Evolutionary conservation across 2,797 vertebrate genomes (phyloP).

Genomic region (Helarctos malayanus): DNA sequence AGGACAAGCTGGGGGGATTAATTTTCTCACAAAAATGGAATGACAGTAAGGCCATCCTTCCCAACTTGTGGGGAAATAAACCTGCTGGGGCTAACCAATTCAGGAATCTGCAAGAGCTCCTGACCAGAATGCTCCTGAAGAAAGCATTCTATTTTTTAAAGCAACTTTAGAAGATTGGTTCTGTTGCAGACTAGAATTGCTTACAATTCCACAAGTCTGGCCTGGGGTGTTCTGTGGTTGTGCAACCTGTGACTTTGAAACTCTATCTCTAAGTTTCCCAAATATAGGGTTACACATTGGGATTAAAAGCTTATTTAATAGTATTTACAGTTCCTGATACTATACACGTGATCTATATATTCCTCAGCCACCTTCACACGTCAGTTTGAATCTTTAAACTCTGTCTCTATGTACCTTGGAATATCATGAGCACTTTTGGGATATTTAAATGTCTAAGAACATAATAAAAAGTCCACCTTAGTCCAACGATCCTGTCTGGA

Average conservation of each 20-base stretch:
- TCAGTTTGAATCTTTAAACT: background rate
- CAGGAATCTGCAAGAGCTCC: background rate
- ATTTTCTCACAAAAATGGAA: background rate
- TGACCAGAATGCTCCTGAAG: background rate
- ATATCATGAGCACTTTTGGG: background rate
- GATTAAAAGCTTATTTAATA: background rate
- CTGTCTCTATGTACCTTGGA: background rate
- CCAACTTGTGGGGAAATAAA: background rate
- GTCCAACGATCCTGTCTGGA: background rate
- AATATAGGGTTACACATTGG: background rate
- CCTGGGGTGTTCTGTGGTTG: background rate
- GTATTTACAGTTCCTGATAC: background rate
- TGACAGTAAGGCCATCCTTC: background rate
- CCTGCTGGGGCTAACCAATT: background rate
- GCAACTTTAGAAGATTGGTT: background rate
- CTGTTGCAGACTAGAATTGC: background rate
- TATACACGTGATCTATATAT: background rate
- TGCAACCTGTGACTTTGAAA: background rate
- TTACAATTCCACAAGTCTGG: background rate
- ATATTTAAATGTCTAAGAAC: background rate
- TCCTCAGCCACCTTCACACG: background rate
- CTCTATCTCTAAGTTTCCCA: background rate
- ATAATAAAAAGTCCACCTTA: background rate
- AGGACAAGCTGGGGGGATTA: background rate
- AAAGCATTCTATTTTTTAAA: background rate